These are phyloP conservation scores for Nasonovia ribisnigri DNA, from an alignment of 2,888 invertebrate genomes.

Conservation along the genomic window DNA sequence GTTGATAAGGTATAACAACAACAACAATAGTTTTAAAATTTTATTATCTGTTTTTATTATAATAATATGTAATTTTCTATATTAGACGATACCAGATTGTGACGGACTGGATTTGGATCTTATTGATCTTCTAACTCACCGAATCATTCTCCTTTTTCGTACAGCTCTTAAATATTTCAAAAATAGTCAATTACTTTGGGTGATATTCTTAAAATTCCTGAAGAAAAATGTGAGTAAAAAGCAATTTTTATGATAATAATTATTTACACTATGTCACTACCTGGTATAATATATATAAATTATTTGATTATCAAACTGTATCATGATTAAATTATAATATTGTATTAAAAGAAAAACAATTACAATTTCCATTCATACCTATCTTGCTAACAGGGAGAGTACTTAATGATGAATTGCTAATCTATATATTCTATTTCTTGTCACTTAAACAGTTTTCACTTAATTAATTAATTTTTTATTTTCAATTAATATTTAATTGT, in stretches of 20 bases:
- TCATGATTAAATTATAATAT: not conserved
- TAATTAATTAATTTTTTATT: too few species aligned
- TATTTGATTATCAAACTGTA: too few species aligned
- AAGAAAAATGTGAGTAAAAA: conserved; percentile 12
- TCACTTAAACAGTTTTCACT: not conserved
- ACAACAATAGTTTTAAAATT: not conserved
- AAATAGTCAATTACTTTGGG: conserved; percentile 4
- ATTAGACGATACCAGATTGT: not conserved
- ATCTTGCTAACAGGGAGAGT: too few species aligned
- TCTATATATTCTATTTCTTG: too few species aligned
- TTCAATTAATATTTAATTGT: not conserved
- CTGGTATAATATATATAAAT: too few species aligned
- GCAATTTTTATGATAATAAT: too few species aligned
- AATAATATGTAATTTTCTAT: not conserved
- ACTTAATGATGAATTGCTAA: too few species aligned
- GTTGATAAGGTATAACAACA: conserved; percentile 7
- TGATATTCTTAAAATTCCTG: conserved; percentile 37
- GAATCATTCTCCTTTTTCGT: not conserved
- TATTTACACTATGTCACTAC: too few species aligned
- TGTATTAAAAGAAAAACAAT: not conserved
- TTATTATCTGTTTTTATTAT: not conserved
- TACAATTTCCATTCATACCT: too few species aligned
- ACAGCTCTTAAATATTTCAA: conserved; percentile 14
- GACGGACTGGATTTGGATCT: not conserved
- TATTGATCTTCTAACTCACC: not conserved